Evolutionary conservation across 2,888 invertebrate species (phyloP), one percentile per base, ranked within the genome.

Genomic region (Cheilosia vulpina): DNA sequence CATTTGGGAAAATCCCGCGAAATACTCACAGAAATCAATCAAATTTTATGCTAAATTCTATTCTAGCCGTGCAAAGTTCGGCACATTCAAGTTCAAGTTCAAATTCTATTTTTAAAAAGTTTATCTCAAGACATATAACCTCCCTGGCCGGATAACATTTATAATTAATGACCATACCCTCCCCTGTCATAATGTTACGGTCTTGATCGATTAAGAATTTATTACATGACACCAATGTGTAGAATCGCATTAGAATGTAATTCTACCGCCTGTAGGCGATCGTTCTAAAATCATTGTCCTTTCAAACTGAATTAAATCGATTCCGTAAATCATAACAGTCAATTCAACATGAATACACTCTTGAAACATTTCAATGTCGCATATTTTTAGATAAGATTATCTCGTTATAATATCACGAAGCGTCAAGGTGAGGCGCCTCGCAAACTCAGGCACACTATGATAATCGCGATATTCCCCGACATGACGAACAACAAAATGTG

Each of bases 281-380:
- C 13, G 9, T 15, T 52, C 4, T 52, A 52, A 5, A 52, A 7
- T 19, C 31, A 24, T 34, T 79, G 79, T 84, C 75, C 71, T 80
- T 80, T 53, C 50, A 63, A 83, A 58, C 17, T 47, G 52, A 80
- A 53, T 79, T 66, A 34, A 58, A 69, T 58, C 38, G 60, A 55
- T 60, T 60, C 27, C 43, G 73, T 43, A 71, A 79, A 75, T 84
- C 58, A 79, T 24, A 60, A 60, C 80, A 75, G 75, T 84, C 58
- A 69, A 68, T 73, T 68, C 72, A 21, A 73, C 62, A 80, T 58
- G 68, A 73, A 52, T 52, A 63, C 53, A 63, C 53, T 75, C 41
- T 21, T 57, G 31, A 75, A 50, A 21, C 50, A 79, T 47, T 75
- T 84, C 84, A 84, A 84, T 84, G 68, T 58, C 73, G 19, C 57